Conservation (phyloP, 2,113 vertebrate species). For the rat (Rattus norvegicus) region GRCr8 NC_086038.1:34433501-34434000, state of each 20-base stretch:
- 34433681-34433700: conserved; percentile 36
- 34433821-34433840: not conserved
- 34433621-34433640: not conserved
- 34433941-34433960: not conserved
- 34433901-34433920: not conserved
- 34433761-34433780: not conserved
- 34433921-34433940: not conserved
- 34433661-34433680: not conserved
- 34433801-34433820: not conserved
- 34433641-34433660: not conserved
- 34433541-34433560: not conserved
- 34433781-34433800: not conserved
- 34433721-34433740: not conserved
- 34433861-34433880: not conserved
- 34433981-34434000: conserved; percentile 38
- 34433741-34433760: not conserved
- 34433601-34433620: not conserved
- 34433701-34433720: not conserved
- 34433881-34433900: not conserved
- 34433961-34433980: conserved; percentile 37
- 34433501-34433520: not conserved
- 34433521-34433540: not conserved
- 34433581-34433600: not conserved
- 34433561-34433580: not conserved
- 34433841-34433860: not conserved